A percentile compares a stretch with the other conserved stretches of the same genome.
Conservation (phyloP, 2,797 vertebrate species). For the Tenualosa thibaudeaui region DNA sequence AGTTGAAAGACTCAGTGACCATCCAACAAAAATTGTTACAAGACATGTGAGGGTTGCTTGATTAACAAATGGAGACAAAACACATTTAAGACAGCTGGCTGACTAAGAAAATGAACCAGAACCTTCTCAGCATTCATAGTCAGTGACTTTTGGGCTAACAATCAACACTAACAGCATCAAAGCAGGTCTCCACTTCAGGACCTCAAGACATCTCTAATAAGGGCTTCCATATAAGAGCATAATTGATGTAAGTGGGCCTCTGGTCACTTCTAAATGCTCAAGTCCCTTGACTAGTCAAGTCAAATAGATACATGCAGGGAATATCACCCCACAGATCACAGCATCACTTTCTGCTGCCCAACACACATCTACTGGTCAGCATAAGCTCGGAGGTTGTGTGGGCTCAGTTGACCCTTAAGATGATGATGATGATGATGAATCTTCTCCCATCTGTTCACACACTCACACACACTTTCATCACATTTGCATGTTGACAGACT, state of each 20-base stretch:
- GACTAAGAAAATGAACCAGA: background rate
- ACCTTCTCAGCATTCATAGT: background rate
- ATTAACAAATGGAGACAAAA: background rate
- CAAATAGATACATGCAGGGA: background rate
- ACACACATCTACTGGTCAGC: background rate
- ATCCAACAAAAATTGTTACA: too few relatives aligned
- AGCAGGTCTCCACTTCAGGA: background rate
- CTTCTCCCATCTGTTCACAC: slow-evolving; percentile 37
- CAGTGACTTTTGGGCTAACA: background rate
- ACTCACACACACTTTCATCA: slow-evolving; percentile 20
- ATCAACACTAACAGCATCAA: background rate
- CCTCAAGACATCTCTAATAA: background rate
- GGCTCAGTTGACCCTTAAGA: background rate
- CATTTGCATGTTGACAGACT: slow-evolving; percentile 40
- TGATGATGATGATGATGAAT: slow-evolving; percentile 23
- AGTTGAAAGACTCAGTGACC: background rate
- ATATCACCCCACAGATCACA: background rate
- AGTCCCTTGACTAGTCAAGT: too few relatives aligned
- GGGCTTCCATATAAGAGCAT: background rate
- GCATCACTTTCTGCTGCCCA: background rate
- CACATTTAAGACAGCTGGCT: background rate
- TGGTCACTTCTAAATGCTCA: background rate
- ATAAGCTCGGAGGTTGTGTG: background rate
- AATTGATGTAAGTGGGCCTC: background rate
- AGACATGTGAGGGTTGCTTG: too few relatives aligned